Percentiles rank a stretch among this genome's conserved stretches.
Evolutionary conservation across 2,797 vertebrate genomes (phyloP).

Genomic region (Trachops cirrhosus): DNA sequence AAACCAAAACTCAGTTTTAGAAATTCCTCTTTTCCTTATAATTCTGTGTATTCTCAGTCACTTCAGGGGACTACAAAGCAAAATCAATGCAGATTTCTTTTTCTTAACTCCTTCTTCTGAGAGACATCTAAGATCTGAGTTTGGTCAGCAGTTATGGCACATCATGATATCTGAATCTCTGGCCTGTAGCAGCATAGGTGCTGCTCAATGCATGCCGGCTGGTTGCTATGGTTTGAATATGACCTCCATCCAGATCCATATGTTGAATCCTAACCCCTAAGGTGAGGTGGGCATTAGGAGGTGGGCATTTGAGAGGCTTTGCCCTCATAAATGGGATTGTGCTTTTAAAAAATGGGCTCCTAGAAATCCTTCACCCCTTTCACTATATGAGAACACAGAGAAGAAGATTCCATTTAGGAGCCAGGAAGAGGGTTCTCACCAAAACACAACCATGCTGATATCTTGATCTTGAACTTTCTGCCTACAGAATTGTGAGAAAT

Average conservation of each 20-base stretch:
- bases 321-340: rapidly evolving
- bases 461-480: neutral
- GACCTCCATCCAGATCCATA: neutral
- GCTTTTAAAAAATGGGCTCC: neutral
- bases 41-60: neutral
- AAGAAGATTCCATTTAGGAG: neutral
- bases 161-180: neutral
- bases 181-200: neutral
- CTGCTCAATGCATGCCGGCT: neutral
- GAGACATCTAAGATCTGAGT: neutral
- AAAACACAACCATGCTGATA: neutral
- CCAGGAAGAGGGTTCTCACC: neutral
- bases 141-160: neutral
- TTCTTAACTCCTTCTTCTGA: neutral
- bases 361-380: neutral
- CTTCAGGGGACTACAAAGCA: neutral
- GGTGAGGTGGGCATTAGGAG: neutral
- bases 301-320: neutral
- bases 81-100: neutral
- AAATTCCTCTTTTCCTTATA: neutral
- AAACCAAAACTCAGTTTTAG: neutral
- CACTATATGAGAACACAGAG: neutral
- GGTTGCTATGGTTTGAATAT: neutral
- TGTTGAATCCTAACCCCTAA: neutral
- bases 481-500: neutral